Evolutionary conservation across 2,113 vertebrate species (phyloP).

Genomic region (Rhadina sibilatrix): DNA sequence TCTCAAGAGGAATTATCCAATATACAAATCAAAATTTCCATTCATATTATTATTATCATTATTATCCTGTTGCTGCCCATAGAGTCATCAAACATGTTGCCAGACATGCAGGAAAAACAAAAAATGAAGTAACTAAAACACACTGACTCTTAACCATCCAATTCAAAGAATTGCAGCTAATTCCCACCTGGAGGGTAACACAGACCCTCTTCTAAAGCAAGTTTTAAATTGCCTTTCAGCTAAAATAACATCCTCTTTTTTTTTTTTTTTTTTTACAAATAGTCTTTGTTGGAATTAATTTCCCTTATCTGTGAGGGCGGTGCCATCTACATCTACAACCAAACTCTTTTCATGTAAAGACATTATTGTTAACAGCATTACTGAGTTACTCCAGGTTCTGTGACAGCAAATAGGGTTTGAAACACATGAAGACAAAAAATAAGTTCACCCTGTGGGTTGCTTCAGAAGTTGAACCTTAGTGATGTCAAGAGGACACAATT

Average conservation of each 20-base stretch:
- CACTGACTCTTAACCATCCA: neutral
- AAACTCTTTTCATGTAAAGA: too few relatives aligned
- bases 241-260: accelerated
- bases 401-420: neutral
- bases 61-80: neutral
- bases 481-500: neutral
- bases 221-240: neutral
- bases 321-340: neutral
- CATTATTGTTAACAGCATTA: neutral
- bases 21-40: neutral
- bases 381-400: neutral
- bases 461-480: neutral
- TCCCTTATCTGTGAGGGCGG: neutral
- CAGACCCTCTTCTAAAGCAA: neutral
- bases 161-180: neutral
- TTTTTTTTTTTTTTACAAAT: neutral
- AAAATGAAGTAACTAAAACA: neutral
- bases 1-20: neutral
- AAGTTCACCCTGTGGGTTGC: neutral
- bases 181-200: neutral
- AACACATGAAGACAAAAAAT: neutral
- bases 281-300: neutral
- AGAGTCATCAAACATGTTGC: neutral
- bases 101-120: neutral
- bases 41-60: neutral